Evolutionary conservation across 2,113 vertebrate genomes (phyloP).

Genomic region (Phaetusa simplex): DNA sequence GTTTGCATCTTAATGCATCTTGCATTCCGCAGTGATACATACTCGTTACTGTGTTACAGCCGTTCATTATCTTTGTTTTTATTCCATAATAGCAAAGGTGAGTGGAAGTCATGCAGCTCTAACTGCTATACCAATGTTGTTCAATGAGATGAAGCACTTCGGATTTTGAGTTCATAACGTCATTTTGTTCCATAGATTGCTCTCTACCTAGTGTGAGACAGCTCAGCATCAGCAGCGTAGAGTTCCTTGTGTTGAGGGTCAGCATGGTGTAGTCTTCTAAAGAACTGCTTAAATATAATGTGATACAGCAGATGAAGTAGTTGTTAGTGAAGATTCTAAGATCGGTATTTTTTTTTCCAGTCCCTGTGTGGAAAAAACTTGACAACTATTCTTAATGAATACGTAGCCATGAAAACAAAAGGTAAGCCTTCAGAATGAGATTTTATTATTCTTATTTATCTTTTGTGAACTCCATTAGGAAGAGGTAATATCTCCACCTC

Average conservation of each 20-base stretch:
- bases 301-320: neutral
- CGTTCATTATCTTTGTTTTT: neutral
- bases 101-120: neutral
- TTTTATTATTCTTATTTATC: neutral
- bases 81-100: neutral
- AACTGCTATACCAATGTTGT: neutral
- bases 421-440: constrained; percentile 73
- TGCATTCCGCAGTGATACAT: neutral
- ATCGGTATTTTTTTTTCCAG: constrained; percentile 70
- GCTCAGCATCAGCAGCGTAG: neutral
- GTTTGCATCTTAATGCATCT: neutral
- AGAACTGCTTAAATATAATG: neutral
- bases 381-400: constrained; percentile 95
- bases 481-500: neutral
- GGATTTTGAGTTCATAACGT: neutral
- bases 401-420: constrained; percentile 92
- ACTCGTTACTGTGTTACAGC: neutral
- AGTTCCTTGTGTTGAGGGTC: neutral
- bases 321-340: neutral
- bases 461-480: neutral
- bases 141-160: neutral
- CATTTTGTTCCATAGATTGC: neutral
- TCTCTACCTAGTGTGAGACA: neutral
- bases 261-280: neutral
- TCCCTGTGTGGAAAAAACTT: constrained; percentile 96